Conservation (phyloP, 2,113 vertebrate species). For the Apodemus speciosus region DNA sequence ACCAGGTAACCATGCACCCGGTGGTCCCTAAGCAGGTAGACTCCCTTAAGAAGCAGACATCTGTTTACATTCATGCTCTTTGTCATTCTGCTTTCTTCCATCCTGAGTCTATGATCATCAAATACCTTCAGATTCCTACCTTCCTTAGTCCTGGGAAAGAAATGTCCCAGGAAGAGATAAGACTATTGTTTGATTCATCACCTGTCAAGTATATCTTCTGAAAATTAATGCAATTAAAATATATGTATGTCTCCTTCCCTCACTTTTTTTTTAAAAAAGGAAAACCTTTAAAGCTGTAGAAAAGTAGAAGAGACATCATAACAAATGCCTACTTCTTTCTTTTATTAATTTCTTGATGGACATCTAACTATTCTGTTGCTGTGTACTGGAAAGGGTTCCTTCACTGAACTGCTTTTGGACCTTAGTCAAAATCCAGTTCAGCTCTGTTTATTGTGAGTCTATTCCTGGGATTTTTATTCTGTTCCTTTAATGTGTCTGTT, state of each 20-base stretch:
- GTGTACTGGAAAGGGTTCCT: constrained; percentile 51
- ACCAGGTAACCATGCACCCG: background rate
- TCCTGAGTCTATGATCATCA: background rate
- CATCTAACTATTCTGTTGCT: background rate
- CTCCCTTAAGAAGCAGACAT: background rate
- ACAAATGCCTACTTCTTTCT: constrained; percentile 13
- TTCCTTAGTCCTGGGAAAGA: constrained; percentile 36
- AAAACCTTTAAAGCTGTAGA: constrained; percentile 48
- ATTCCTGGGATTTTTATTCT: constrained; percentile 55
- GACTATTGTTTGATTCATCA: constrained; percentile 6
- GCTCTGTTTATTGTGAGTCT: constrained; percentile 20
- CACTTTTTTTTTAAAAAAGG: constrained; percentile 4
- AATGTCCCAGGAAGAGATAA: constrained; percentile 21
- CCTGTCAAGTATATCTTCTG: background rate
- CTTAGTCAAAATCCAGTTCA: constrained; percentile 56
- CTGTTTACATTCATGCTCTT: background rate
- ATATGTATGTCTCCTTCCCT: background rate
- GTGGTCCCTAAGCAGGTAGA: background rate
- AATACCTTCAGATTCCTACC: constrained; percentile 31
- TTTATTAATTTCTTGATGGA: constrained; percentile 44
- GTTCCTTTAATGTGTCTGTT: constrained; percentile 45
- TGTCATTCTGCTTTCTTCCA: constrained; percentile 14
- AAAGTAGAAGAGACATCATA: background rate
- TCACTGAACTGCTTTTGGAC: constrained; percentile 54
- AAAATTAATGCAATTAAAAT: constrained; percentile 58